phyloP scores from a whole-genome alignment of 2,113 vertebrate genomes.

The Hymenochirus boettgeri region DNA sequence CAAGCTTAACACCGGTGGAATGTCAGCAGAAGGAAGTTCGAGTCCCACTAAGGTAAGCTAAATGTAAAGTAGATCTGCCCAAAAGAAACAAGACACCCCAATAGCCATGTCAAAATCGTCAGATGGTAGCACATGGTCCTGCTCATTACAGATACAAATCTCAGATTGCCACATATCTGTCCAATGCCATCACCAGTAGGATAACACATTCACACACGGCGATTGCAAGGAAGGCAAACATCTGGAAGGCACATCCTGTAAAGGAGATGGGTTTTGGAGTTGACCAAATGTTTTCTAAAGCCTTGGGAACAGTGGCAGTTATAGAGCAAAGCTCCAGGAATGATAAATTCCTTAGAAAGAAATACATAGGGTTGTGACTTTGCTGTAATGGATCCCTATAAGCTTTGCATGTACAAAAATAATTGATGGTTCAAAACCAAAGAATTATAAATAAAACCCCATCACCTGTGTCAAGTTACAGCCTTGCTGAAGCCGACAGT shows the following conservation, averaged over 20 bases:
- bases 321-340: not conserved
- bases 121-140: not conserved
- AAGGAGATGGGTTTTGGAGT: slow-evolving; percentile 19
- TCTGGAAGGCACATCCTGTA: slow-evolving; percentile 10
- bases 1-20: not conserved
- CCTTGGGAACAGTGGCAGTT: slow-evolving; percentile 5
- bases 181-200: slow-evolving; percentile 44
- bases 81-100: slow-evolving; percentile 3
- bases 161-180: slow-evolving; percentile 45
- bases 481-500: too few relatives aligned
- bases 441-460: too few relatives aligned
- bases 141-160: slow-evolving; percentile 24
- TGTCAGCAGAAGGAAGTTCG: slow-evolving; percentile 7
- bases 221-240: slow-evolving; percentile 38
- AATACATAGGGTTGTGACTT: slow-evolving; percentile 26
- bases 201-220: slow-evolving; percentile 23
- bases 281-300: not conserved
- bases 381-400: too few relatives aligned
- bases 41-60: slow-evolving; percentile 23
- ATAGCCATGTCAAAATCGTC: slow-evolving; percentile 2
- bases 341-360: slow-evolving; percentile 20
- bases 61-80: slow-evolving; percentile 23
- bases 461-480: too few relatives aligned
- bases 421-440: too few relatives aligned
- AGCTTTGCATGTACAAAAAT: too few relatives aligned